Percentiles rank a stretch among this genome's conserved stretches.
Evolutionary conservation across 2,113 vertebrate species (phyloP).

Genomic region (Sapayoa aenigma): DNA sequence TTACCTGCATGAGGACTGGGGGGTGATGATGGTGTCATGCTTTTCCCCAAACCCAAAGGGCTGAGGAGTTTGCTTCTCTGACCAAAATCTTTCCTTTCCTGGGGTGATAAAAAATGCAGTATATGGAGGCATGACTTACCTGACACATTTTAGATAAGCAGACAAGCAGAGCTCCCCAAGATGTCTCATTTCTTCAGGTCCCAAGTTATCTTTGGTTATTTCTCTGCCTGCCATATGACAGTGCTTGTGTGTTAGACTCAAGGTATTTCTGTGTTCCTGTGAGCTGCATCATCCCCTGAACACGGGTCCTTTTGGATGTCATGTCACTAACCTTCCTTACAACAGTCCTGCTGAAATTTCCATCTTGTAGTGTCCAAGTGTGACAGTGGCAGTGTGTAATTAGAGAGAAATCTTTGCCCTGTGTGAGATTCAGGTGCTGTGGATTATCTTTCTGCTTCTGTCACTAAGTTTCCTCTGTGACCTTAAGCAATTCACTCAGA

Average conservation of each 20-base stretch:
- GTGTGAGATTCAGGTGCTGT: neutral
- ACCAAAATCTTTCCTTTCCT: neutral
- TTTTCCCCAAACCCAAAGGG: neutral
- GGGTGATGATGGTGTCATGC: neutral
- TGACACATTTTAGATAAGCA: neutral
- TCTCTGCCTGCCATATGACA: neutral
- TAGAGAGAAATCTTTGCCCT: neutral
- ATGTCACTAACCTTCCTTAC: neutral
- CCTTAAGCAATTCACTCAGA: neutral
- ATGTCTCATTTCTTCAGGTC: neutral
- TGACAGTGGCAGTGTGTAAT: neutral
- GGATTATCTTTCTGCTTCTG: neutral
- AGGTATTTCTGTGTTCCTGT: neutral
- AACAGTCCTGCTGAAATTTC: neutral
- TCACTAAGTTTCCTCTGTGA: neutral
- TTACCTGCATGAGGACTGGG: neutral
- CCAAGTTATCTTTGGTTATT: neutral
- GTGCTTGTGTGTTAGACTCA: neutral
- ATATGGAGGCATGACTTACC: neutral
- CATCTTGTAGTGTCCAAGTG: neutral
- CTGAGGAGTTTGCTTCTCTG: neutral
- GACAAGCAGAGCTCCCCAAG: neutral
- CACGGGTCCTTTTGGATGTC: neutral
- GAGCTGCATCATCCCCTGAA: neutral
- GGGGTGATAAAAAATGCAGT: neutral